Evolutionary conservation across 2,888 invertebrate genomes (phyloP).

Genomic region (Tuberolachnus salignus): DNA sequence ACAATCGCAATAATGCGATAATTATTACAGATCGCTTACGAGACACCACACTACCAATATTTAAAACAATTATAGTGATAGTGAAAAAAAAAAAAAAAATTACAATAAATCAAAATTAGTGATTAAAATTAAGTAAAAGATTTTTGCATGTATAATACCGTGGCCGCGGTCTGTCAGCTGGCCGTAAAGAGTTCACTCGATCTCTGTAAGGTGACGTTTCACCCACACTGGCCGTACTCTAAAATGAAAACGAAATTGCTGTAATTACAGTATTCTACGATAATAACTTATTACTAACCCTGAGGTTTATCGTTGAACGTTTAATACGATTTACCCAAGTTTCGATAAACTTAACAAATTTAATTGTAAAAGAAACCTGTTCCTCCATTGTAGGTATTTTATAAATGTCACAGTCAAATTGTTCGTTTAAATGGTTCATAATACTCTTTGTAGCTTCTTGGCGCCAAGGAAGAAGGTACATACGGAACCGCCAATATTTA

Average conservation of each 20-base stretch:
- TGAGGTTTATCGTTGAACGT: conserved; percentile 67
- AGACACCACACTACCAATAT: no score
- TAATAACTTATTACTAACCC: conserved; percentile 67
- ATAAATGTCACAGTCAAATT: conserved; percentile 83
- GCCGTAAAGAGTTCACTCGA: conserved; percentile 82
- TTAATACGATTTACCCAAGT: conserved; percentile 88
- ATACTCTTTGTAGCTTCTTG: conserved; percentile 78
- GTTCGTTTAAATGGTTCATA: conserved; percentile 68
- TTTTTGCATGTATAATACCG: conserved; percentile 74
- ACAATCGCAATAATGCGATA: no score
- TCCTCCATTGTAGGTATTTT: conserved; percentile 70
- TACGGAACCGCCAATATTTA: conserved; percentile 91
- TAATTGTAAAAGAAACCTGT: conserved; percentile 70
- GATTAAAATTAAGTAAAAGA: conserved; percentile 52
- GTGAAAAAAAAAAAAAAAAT: no score
- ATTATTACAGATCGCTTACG: no score
- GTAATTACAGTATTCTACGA: not conserved
- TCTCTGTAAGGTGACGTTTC: conserved; percentile 80
- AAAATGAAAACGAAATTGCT: conserved; percentile 58
- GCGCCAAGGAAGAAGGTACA: conserved; percentile 82
- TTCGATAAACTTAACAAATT: conserved; percentile 83
- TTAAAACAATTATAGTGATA: no score
- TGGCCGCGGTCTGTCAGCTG: conserved; percentile 81
- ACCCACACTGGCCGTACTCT: conserved; percentile 64
- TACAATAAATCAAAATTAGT: no score